Base-by-base conservation (phyloP, 2,888 invertebrate species). In the Abrostola triplasia region DNA sequence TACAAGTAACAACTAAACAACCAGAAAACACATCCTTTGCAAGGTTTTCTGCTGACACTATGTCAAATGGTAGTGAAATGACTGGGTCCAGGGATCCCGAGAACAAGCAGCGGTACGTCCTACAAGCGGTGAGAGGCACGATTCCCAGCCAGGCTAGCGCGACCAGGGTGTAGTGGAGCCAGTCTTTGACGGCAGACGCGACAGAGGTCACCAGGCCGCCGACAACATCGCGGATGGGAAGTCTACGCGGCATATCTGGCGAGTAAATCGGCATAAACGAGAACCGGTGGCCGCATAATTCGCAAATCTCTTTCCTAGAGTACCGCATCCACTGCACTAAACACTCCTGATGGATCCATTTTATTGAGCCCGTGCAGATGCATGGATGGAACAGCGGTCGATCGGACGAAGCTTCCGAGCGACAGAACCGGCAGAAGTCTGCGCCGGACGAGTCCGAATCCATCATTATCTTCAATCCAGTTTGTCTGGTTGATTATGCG, bases 271-370 rank as follows among this genome's bases (percentile, higher is more conserved):
- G 99, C 85, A 98, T 99, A 87, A 99, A 99, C 5, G 99, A 98
- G 92, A 99, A 99, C 67, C 98, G 96, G 92, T 99, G 98, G 70
- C 99, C 98, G 91, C 99, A 99, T 74, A 99, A 93, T 91, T 99
- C 99, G 95, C 99, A 99, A 88, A 98, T 99, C 91, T 99, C 99
- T 94, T 99, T 99, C 79, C 99, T 96, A 70, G 99, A 99, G 91
- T 99, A 99, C 75, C 99, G 97, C 96, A 99, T 98, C 99, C 99
- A 99, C 94, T 99, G 99, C 83, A 99, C 97, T 71, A 99, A 95
- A 92, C 99, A 99, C 88, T 99, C 99, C 92, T 99, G 99, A 92
- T 99, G 99, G 67, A 99, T 99, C 96, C 98, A 99, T 94, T 99
- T 99, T 82, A 99, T 99, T 81, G 99, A 99, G 59, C 99, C 99